Evolutionary conservation across 92 coral and sea anemone species (phyloP).

Genomic region (Metridium senile): DNA sequence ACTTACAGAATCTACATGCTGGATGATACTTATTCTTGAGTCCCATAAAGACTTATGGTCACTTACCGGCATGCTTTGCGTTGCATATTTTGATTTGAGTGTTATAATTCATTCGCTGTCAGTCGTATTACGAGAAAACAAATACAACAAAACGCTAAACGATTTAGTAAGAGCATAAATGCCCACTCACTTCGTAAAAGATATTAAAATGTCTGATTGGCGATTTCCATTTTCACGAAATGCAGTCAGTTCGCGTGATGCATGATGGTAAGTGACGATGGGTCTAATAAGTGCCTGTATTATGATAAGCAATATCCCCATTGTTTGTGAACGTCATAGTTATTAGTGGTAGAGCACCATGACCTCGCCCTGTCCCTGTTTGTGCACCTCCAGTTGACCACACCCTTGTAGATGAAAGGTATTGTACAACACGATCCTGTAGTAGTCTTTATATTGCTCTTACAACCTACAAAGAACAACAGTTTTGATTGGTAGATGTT

Average conservation of each 20-base stretch:
- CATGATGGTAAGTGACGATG: background rate
- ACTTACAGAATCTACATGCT: too few relatives aligned
- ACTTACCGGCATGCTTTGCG: too few relatives aligned
- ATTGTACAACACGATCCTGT: slow-evolving; percentile 61
- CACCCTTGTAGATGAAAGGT: slow-evolving; percentile 84
- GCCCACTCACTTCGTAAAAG: too few relatives aligned
- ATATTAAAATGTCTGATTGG: too few relatives aligned
- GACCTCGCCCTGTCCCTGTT: slow-evolving; percentile 47
- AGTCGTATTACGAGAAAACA: too few relatives aligned
- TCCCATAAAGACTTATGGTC: too few relatives aligned
- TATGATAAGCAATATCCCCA: slow-evolving; percentile 85
- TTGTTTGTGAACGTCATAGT: slow-evolving; percentile 75
- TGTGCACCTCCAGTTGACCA: slow-evolving; percentile 80
- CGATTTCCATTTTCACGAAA: too few relatives aligned
- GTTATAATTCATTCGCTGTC: too few relatives aligned
- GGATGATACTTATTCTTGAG: too few relatives aligned
- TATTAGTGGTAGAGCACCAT: slow-evolving; percentile 84
- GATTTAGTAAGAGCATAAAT: too few relatives aligned
- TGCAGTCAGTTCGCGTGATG: background rate
- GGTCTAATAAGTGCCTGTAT: background rate
- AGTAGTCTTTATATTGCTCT: slow-evolving; percentile 8
- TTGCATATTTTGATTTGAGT: too few relatives aligned
- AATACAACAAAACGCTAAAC: too few relatives aligned
- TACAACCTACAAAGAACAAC: slow-evolving; percentile 32
- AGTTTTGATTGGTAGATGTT: background rate